A percentile compares a stretch with the other conserved stretches of the same genome.
phyloP scores from a whole-genome alignment of 2,797 vertebrate genomes.

The Avahi laniger region DNA sequence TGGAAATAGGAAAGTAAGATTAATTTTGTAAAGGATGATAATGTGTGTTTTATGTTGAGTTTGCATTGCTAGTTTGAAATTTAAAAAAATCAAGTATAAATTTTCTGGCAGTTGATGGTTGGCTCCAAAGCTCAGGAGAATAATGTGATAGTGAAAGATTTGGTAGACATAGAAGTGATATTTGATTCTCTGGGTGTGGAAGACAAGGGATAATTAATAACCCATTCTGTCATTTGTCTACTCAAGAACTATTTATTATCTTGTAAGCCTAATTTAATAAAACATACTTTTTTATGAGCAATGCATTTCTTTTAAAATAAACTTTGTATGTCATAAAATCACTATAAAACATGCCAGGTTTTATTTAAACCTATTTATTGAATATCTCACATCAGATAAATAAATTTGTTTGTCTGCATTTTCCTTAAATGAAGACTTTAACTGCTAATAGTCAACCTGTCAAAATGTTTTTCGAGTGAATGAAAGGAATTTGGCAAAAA shows the following conservation, averaged over 20 bases:
- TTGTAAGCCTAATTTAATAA: not conserved
- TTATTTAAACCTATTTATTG: not conserved
- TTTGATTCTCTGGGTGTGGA: not conserved
- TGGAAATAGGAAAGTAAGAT: not conserved
- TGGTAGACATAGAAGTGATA: not conserved
- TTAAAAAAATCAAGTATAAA: not conserved
- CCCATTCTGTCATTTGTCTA: not conserved
- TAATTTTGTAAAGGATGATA: not conserved
- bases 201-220: not conserved
- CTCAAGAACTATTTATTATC: not conserved
- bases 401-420: not conserved
- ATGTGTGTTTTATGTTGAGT: not conserved
- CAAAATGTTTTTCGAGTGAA: constrained; percentile 30
- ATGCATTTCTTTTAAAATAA: not conserved
- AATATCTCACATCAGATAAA: constrained; percentile 32
- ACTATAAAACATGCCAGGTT: not conserved
- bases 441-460: not conserved
- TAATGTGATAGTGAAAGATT: not conserved
- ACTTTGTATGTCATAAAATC: not conserved
- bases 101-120: not conserved
- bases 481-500: not conserved
- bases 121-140: not conserved
- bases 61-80: not conserved
- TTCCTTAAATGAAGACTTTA: not conserved
- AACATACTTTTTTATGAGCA: not conserved